Conservation (phyloP, 2,113 vertebrate species). For the Phaetusa simplex region DNA sequence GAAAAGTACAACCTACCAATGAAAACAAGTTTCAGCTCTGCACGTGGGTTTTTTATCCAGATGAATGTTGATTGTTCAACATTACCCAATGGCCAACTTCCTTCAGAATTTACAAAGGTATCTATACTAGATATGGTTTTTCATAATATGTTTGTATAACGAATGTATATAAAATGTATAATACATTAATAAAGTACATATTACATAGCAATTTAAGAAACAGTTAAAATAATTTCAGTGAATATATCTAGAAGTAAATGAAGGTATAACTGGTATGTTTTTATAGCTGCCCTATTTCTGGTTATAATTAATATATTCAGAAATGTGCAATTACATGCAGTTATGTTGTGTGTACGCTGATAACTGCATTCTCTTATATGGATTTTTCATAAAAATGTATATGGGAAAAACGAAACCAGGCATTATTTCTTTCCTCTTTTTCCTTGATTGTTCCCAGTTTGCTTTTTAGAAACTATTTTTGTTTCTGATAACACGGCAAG, state of each 20-base stretch:
- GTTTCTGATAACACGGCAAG: background rate
- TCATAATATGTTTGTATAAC: background rate
- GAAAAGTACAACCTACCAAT: slow-evolving; percentile 88
- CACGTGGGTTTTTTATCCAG: slow-evolving; percentile 94
- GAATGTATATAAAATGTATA: background rate
- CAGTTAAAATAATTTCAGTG: background rate
- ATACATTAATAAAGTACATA: background rate
- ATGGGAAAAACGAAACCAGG: background rate
- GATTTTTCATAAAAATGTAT: background rate
- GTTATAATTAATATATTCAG: background rate
- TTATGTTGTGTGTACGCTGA: background rate
- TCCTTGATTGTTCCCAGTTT: background rate
- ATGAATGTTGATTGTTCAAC: slow-evolving; percentile 82
- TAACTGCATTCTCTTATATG: background rate
- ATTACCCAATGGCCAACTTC: slow-evolving; percentile 81
- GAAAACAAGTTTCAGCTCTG: slow-evolving; percentile 91
- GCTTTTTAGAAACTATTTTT: background rate
- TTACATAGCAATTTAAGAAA: background rate
- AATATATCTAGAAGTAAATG: background rate
- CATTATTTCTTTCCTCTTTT: background rate
- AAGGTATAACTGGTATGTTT: background rate
- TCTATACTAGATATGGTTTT: background rate
- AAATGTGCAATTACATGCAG: background rate
- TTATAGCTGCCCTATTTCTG: background rate
- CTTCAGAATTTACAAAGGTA: slow-evolving; percentile 95